These are phyloP conservation scores for Drosophila anomelani DNA, from an alignment of 2,888 invertebrate genomes.

Conservation along the genomic window DNA sequence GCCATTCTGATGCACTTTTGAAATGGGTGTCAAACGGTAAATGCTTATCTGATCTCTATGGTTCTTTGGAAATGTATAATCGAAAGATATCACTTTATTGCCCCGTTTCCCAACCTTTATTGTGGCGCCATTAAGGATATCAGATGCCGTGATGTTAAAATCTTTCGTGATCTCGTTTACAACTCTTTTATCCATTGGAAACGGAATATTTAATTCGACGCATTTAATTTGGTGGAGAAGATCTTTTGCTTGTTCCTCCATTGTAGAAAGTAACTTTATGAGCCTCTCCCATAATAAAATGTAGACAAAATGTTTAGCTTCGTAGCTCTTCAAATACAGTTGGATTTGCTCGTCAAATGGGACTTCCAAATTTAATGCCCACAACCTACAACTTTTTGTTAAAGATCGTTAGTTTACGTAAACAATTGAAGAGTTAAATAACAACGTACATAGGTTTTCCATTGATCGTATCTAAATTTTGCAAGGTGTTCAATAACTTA, in stretches of 20 bases:
- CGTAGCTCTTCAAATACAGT: not conserved
- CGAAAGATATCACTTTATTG: no score
- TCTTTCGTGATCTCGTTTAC: not conserved
- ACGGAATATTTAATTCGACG: not conserved
- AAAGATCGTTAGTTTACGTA: not conserved
- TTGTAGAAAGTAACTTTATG: accelerated
- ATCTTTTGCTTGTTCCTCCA: not conserved
- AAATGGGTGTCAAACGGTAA: slow-evolving; percentile 1
- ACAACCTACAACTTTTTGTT: not conserved
- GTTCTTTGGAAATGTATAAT: not conserved
- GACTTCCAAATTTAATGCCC: no score
- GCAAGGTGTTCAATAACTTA: not conserved
- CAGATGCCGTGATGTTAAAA: no score
- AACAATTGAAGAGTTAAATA: not conserved
- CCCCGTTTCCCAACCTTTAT: not conserved
- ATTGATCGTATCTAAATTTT: not conserved
- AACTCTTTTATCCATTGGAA: no score
- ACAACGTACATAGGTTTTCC: not conserved
- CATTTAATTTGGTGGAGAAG: not conserved
- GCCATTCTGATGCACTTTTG: slow-evolving; percentile 3
- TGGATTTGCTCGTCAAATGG: no score
- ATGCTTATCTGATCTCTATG: not conserved
- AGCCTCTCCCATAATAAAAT: not conserved
- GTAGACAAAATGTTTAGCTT: not conserved
- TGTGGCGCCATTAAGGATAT: no score